Evolutionary conservation across 2,888 invertebrate genomes (phyloP).

Genomic region (Serripes groenlandicus): DNA sequence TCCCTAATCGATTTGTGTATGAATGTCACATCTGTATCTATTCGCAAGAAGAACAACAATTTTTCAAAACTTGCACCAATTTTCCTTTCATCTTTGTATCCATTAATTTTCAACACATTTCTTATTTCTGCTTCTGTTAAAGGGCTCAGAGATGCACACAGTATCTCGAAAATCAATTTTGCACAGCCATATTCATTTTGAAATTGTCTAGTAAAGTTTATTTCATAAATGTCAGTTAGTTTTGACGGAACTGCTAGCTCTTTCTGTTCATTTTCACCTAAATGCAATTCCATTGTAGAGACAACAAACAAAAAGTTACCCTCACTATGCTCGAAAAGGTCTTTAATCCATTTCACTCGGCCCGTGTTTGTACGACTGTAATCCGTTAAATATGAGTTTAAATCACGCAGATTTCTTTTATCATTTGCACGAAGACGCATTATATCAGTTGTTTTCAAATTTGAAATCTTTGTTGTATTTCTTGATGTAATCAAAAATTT

Average conservation of each 20-base stretch:
- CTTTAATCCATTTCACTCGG: background rate
- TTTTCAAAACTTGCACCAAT: background rate
- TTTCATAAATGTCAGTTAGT: constrained; percentile 5
- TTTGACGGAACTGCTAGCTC: background rate
- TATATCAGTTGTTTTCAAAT: background rate
- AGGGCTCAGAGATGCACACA: background rate
- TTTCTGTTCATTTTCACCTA: too few relatives aligned
- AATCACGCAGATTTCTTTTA: constrained; percentile 15
- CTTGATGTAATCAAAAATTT: constrained; percentile 37
- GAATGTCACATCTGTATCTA: background rate
- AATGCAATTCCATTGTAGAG: background rate
- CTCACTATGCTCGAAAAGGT: background rate
- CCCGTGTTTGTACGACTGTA: background rate
- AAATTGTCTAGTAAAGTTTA: constrained; percentile 14
- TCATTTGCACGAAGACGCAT: background rate
- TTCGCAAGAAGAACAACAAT: background rate
- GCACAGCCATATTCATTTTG: background rate
- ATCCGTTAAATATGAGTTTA: background rate
- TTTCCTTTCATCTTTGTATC: background rate
- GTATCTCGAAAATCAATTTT: background rate
- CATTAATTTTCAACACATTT: background rate
- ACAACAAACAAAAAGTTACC: constrained; percentile 12
- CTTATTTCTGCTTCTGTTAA: background rate
- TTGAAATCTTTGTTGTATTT: background rate
- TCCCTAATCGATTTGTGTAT: background rate